Conservation (phyloP, 2,797 vertebrate species). For the Gymnothorax reevesii region DNA sequence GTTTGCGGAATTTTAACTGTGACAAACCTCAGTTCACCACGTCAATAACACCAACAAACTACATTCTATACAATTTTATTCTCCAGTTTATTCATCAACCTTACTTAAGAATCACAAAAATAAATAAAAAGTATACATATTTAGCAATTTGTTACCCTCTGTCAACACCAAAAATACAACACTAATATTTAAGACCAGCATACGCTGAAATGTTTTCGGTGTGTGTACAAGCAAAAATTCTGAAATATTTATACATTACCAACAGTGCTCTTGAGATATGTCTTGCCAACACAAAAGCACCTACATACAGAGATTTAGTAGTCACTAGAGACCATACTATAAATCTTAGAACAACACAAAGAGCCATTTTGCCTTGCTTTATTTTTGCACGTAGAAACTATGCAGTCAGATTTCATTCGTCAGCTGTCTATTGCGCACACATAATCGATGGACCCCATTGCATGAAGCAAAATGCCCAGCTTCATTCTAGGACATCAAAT, state of each 20-base stretch:
- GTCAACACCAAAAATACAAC: not conserved
- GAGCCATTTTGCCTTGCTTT: not conserved
- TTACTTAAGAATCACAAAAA: not conserved
- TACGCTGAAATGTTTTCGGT: not conserved
- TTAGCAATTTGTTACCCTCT: not conserved
- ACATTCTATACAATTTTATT: not conserved
- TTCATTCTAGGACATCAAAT: not conserved
- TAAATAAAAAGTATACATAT: not conserved
- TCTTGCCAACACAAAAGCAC: not conserved
- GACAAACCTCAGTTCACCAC: not conserved
- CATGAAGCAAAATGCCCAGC: not conserved
- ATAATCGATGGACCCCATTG: not conserved
- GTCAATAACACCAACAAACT: not conserved
- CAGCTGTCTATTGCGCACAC: not conserved
- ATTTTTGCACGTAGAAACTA: not conserved
- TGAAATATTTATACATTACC: not conserved
- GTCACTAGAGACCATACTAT: not conserved
- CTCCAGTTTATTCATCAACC: not conserved
- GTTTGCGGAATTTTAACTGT: not conserved
- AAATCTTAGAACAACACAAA: not conserved
- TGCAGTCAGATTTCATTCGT: not conserved
- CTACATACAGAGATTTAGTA: not conserved
- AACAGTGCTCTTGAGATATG: not conserved
- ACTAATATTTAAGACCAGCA: not conserved
- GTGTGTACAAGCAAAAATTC: not conserved